phyloP scores from a whole-genome alignment of 2,113 vertebrate genomes.

The Myiozetetes cayanensis region DNA sequence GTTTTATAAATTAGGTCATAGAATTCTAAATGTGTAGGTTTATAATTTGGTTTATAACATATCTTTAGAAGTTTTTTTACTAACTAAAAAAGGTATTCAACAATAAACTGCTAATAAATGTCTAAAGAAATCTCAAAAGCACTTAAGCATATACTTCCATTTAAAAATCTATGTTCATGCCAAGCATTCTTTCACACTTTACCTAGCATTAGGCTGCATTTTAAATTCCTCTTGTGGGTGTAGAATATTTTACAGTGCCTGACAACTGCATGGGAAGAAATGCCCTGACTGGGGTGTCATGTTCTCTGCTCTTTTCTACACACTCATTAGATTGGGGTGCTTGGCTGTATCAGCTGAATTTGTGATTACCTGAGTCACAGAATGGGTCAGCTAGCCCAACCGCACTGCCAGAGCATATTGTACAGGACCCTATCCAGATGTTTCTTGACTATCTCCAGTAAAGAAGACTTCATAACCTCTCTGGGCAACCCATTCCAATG shows the following conservation, averaged over 20 bases:
- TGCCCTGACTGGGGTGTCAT: rapidly evolving
- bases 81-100: neutral
- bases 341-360: neutral
- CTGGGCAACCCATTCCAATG: neutral
- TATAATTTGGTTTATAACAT: neutral
- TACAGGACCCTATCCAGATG: neutral
- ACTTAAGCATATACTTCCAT: neutral
- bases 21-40: neutral
- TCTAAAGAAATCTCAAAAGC: neutral
- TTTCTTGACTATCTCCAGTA: neutral
- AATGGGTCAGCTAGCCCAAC: neutral
- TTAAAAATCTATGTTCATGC: neutral
- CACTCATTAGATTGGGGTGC: neutral
- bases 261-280: neutral
- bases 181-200: neutral
- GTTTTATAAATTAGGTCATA: neutral
- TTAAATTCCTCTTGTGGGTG: neutral
- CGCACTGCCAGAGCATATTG: neutral
- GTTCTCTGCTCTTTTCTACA: neutral
- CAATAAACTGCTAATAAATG: neutral
- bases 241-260: neutral
- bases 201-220: neutral
- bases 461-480: neutral
- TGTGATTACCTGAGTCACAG: neutral
- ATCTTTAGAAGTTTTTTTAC: neutral